Base-by-base conservation (phyloP, 2,888 invertebrate species). In the Phymatocera aterrima region DNA sequence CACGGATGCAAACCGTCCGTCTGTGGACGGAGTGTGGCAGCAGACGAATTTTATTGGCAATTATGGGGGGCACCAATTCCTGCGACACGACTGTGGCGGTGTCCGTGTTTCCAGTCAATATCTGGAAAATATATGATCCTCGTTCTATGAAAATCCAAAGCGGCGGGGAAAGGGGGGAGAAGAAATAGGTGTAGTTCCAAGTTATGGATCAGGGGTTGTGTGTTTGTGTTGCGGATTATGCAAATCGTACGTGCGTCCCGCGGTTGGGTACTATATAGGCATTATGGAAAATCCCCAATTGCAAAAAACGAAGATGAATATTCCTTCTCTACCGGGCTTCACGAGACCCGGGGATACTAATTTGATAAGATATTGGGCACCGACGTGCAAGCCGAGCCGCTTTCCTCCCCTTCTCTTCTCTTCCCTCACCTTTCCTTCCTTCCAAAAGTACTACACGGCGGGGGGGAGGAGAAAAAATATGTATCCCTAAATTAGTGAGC, bases 61-160 rank as follows among this genome's bases (percentile, higher is more conserved):
- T 94, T 80, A 96, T 93, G 8, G 95, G 94, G 3, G 95, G 95
- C 86, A 94, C 92, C 82, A 95, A 91, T 80, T 93, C 92, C 83
- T 94, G 93, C 77, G 93, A 92, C 75, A 95, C 95, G 15, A 95
- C 93, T 0, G 94, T 93, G 80, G 94, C 93, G 0, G 95, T 96
- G 90, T 96, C 95, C 81, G 92, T 93, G 90, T 96, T 96, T 5
- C 95, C 96, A 34, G 92, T 91, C 84, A 96, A 91, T 78, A 95
- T 93, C 96, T 96, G 92, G 43, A 92, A 88, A 83, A 80, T n/a
- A 85, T 78, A 64, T 28, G 57, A 57, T 57, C 57, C 28, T 28
- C 15, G 43, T 68, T 68, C 43, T 68, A 51, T 31, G 24, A 72
- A 72, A 72, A 68, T 3, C 10, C n/a, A 12, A 43, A 21, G 40